phyloP scores from a whole-genome alignment of 53 echinoderm and acorn worm genomes.

The Actinopyga echinites region DNA sequence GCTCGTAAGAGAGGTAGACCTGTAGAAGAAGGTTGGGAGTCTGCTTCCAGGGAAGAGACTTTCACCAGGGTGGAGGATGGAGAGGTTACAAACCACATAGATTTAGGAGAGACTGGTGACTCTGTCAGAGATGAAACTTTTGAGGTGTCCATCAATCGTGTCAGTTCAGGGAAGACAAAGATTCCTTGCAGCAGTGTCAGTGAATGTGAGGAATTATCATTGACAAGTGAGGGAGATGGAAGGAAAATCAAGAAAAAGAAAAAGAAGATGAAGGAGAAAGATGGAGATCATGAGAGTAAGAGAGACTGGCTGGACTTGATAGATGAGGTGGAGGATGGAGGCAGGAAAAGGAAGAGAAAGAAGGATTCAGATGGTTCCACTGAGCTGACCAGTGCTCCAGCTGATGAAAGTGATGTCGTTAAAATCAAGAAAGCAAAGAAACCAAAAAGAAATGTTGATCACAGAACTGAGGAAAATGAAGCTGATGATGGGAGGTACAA shows the following conservation, averaged over 20 bases:
- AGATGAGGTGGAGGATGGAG: not conserved
- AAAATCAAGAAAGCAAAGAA: not conserved
- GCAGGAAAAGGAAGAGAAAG: constrained; percentile 12
- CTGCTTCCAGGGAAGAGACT: no score
- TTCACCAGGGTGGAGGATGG: no score
- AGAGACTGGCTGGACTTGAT: not conserved
- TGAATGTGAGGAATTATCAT: not conserved
- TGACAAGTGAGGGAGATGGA: not conserved
- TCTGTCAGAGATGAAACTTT: no score
- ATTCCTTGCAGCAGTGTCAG: no score
- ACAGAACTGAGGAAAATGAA: not conserved
- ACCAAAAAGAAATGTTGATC: not conserved
- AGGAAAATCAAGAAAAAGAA: constrained; percentile 8
- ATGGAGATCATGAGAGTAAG: not conserved
- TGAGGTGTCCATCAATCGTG: no score
- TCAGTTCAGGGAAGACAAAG: no score
- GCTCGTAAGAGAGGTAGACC: constrained; percentile 11
- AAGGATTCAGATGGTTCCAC: not conserved
- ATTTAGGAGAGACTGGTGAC: no score
- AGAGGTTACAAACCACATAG: no score
- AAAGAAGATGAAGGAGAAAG: constrained; percentile 20
- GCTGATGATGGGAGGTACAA: not conserved
- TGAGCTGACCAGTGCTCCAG: not conserved
- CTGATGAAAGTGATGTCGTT: not conserved
- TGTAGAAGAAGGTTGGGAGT: no score